These are phyloP conservation scores for Caenorhabditis remanei DNA, from an alignment of 1,140 invertebrate genomes.

Conservation along the genomic window DNA sequence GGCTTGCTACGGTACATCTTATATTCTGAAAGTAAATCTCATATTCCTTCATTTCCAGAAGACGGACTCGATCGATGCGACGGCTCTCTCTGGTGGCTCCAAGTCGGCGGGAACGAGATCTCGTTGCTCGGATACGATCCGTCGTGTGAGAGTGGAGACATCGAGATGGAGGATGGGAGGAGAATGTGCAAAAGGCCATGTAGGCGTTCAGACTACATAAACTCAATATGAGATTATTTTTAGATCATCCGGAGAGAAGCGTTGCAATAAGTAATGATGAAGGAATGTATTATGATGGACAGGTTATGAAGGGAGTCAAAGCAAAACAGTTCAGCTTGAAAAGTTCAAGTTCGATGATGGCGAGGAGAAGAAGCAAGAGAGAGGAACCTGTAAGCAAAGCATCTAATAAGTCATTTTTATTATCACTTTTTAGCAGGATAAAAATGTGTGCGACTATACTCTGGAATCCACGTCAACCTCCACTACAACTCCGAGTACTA, in stretches of 20 bases:
- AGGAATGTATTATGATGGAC: slow-evolving; percentile 8
- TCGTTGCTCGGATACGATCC: neutral
- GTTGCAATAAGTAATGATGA: neutral
- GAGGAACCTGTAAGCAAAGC: neutral
- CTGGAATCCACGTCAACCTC: slow-evolving; percentile 10
- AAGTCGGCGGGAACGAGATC: slow-evolving; percentile 7
- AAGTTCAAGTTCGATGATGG: no score
- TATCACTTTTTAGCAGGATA: neutral
- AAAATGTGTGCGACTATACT: slow-evolving; percentile 12
- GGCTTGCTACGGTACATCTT: neutral
- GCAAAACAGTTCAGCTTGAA: neutral
- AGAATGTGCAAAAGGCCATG: slow-evolving; percentile 12
- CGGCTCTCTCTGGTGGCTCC: slow-evolving; percentile 25
- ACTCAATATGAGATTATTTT: neutral
- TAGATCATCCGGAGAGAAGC: neutral
- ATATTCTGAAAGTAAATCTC: no score
- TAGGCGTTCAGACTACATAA: neutral
- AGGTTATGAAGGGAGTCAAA: neutral
- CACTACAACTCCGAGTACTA: slow-evolving; percentile 29
- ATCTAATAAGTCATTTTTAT: neutral
- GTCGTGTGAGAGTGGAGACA: slow-evolving; percentile 20
- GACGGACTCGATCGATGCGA: neutral
- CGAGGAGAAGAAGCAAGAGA: neutral
- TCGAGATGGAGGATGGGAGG: neutral
- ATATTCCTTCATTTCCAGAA: neutral